Percentiles rank a stretch among this genome's conserved stretches.
Evolutionary conservation across 2,888 invertebrate genomes (phyloP).

Genomic region (Capitulum mitella): DNA sequence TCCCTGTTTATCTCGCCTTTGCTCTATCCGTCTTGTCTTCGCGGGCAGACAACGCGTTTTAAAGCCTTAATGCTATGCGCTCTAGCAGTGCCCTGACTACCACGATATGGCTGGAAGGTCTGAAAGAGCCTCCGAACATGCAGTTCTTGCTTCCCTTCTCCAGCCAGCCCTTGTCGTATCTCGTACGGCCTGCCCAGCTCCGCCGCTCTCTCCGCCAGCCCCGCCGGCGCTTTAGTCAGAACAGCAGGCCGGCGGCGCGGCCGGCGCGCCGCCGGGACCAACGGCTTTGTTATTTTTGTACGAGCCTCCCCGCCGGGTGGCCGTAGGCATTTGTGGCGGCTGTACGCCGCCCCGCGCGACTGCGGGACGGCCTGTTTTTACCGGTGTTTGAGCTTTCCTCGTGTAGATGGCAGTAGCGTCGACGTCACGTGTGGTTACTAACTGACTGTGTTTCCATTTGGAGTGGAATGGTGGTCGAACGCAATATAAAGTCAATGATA

Average conservation of each 20-base stretch:
- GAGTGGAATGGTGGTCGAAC: background rate
- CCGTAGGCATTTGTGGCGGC: background rate
- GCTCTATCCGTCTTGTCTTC: too few species aligned
- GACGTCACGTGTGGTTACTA: too few species aligned
- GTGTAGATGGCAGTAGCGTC: background rate
- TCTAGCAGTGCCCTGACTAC: background rate
- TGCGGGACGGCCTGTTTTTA: background rate
- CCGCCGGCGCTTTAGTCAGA: too few species aligned
- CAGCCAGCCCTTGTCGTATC: too few species aligned
- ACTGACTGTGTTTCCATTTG: background rate
- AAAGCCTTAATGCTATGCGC: too few species aligned
- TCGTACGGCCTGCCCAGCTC: too few species aligned
- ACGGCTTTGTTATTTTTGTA: background rate
- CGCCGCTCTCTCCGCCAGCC: too few species aligned
- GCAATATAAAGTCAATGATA: background rate
- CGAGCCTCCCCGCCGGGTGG: background rate
- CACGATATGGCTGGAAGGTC: background rate
- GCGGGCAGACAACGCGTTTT: too few species aligned
- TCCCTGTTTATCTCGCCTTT: too few species aligned
- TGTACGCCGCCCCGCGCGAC: background rate
- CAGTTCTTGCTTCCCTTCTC: background rate
- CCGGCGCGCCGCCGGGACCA: background rate
- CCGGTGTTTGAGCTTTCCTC: background rate
- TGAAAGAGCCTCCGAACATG: background rate
- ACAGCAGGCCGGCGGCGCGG: too few species aligned